These are phyloP conservation scores for Bacillus rossius DNA, from an alignment of 1,140 invertebrate genomes.

Conservation along the genomic window DNA sequence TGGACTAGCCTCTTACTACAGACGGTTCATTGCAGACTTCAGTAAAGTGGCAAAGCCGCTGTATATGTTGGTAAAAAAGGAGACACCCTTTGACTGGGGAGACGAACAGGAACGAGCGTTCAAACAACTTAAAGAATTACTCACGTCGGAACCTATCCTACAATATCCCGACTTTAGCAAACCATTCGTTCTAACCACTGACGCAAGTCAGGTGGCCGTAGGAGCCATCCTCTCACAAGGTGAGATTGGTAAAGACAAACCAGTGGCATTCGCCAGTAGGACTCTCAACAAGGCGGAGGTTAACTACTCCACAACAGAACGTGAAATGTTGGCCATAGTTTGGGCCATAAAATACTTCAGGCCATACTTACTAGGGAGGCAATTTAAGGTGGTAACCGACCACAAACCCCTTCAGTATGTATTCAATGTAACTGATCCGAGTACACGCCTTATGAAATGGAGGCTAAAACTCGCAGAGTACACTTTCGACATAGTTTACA, in stretches of 20 bases:
- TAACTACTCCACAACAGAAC: conserved; percentile 34
- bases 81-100: background rate
- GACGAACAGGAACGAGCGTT: conserved; percentile 1
- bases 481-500: conserved; percentile 31
- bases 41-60: background rate
- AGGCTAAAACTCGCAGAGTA: conserved; percentile 14
- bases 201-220: conserved; percentile 7
- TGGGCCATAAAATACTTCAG: conserved; percentile 15
- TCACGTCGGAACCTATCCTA: conserved; percentile 1
- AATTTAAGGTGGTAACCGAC: conserved; percentile 33
- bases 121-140: conserved; percentile 4
- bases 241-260: conserved; percentile 1
- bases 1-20: conserved; percentile 24
- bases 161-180: conserved; percentile 16
- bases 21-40: conserved; percentile 1
- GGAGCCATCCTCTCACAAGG: conserved; percentile 12
- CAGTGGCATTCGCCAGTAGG: conserved; percentile 11
- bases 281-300: conserved; percentile 17
- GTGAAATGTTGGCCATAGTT: conserved; percentile 32
- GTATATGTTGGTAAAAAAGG: conserved; percentile 2
- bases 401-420: conserved; percentile 9
- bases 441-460: conserved; percentile 20
- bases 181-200: conserved; percentile 12
- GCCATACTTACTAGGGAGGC: conserved; percentile 33
- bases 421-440: conserved; percentile 21